These are phyloP conservation scores for Sminthopsis crassicaudata DNA, from an alignment of 2,113 vertebrate species.

Conservation along the genomic window DNA sequence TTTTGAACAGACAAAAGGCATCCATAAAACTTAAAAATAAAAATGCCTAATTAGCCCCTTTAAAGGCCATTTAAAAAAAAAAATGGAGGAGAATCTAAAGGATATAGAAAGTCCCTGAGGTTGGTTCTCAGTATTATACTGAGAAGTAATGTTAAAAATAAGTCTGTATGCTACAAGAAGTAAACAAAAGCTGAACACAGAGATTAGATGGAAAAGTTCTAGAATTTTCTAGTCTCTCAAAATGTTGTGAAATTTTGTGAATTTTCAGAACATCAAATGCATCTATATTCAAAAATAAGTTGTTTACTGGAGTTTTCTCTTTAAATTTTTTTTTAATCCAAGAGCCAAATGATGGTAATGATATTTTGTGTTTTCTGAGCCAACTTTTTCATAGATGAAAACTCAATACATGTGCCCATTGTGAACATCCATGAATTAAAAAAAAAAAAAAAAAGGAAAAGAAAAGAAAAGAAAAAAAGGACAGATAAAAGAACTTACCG, in stretches of 20 bases:
- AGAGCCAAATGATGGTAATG: not conserved
- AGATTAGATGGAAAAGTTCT: not conserved
- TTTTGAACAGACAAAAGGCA: not conserved
- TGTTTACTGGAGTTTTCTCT: not conserved
- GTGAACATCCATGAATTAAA: not conserved
- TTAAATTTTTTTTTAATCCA: not conserved
- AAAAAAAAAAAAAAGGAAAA: not conserved
- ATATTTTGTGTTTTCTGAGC: not conserved
- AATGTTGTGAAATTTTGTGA: not conserved
- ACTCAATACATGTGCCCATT: not conserved
- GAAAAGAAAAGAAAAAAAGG: no score
- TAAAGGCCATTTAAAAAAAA: not conserved
- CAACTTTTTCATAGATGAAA: conserved; percentile 6
- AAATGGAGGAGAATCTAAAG: not conserved
- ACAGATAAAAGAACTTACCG: conserved; percentile 84
- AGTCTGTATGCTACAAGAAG: not conserved
- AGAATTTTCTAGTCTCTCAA: not conserved
- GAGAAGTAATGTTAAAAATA: not conserved
- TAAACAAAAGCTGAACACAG: not conserved
- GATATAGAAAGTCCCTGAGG: not conserved
- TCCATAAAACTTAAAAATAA: not conserved
- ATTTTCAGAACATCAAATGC: conserved; percentile 21
- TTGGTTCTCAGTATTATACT: not conserved
- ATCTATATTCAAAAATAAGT: not conserved
- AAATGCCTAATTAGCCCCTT: not conserved